Evolutionary conservation across 2,797 vertebrate genomes (phyloP).

Genomic region (Tenualosa thibaudeaui): DNA sequence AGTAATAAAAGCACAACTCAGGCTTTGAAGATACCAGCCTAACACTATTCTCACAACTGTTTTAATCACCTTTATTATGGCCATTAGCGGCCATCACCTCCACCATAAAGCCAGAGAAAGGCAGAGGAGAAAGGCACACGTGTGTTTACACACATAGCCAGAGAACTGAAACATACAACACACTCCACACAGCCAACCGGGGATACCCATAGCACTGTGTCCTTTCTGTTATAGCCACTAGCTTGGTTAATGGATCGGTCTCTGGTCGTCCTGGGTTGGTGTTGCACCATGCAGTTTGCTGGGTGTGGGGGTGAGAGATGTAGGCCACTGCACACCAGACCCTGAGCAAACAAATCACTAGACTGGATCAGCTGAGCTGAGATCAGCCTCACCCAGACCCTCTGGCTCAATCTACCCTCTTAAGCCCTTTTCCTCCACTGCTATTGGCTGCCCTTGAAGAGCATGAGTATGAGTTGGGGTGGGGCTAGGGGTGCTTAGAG

Average conservation of each 20-base stretch:
- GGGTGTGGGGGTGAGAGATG: conserved; percentile 2
- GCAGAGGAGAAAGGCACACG: neutral
- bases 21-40: neutral
- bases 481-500: neutral
- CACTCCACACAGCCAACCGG: neutral
- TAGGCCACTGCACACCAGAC: conserved; percentile 46
- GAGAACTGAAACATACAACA: neutral
- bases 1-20: neutral
- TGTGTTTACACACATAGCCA: neutral
- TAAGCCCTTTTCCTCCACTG: neutral
- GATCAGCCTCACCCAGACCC: neutral
- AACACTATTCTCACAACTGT: neutral
- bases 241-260: neutral
- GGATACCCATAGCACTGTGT: neutral
- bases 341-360: conserved; percentile 27
- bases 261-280: neutral
- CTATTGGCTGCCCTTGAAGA: neutral
- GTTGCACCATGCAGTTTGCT: neutral
- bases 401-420: conserved; percentile 33
- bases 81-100: too few relatives aligned
- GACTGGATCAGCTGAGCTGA: conserved; percentile 26
- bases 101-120: neutral
- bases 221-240: neutral
- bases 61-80: neutral
- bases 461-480: neutral